Evolutionary conservation across 2,888 invertebrate genomes (phyloP), one percentile per base, ranked within the genome.

Genomic region (Odontothrips loti): DNA sequence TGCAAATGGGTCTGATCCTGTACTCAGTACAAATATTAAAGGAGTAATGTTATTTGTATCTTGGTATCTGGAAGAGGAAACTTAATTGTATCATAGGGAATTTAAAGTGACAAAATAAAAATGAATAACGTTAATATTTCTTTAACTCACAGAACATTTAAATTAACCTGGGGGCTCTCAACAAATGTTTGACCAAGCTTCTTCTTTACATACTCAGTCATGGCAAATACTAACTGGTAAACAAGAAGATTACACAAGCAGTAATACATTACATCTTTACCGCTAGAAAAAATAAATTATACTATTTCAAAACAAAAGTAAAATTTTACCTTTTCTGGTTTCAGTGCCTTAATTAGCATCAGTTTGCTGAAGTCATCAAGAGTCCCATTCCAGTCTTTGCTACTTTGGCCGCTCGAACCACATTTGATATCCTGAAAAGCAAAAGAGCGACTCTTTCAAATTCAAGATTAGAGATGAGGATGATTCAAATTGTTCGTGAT

Each of bases 1-100:
- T 29, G 93, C 91, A 86, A 95, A 94, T 0, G 96, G 95, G 90
- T 97, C 97, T 0, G 95, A 96, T 0, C 97, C 97, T 0, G 95
- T 93, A 84, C 95, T 96, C 81, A 97, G 88, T 0, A 97, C 93
- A 86, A 97, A 97, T 79, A 97, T 92, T 0, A 97, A 87, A 0
- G 97, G 96, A 0, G 92, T 95, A 0, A 90, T 88, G 79, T 90
- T 90, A 0, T 93, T 90, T 1, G 93, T 95, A 84, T 94, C 94
- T 82, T 90, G 89, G 85, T 90, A 95, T 82, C 94, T 94, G 85
- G 17, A 0, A 96, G 96, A 0, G 92, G 95, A 0, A 90, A 88
- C 79, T 90, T 90, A 0, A 93, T 90, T 1, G 93, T 95, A 84
- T 94, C 94, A 82, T 90, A 89, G 85, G 90, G 94, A 82, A 94